These are phyloP conservation scores for Vanessa cardui DNA, from an alignment of 2,888 invertebrate species.

Conservation along the genomic window DNA sequence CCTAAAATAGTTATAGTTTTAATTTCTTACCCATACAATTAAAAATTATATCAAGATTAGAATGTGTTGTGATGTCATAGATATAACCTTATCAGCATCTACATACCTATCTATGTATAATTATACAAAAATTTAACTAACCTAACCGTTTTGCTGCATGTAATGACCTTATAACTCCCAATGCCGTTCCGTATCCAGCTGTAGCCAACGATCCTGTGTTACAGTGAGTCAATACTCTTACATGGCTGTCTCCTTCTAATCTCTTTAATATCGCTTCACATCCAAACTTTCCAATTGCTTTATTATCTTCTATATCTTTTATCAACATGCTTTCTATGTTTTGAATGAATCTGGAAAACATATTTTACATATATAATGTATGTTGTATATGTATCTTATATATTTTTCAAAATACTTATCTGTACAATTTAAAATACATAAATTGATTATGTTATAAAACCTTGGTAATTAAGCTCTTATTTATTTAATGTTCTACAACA, in stretches of 20 bases:
- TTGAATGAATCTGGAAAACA: slow-evolving; percentile 86
- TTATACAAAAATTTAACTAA: slow-evolving; percentile 56
- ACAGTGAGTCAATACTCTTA: slow-evolving; percentile 96
- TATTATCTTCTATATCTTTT: slow-evolving; percentile 94
- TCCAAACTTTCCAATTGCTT: slow-evolving; percentile 92
- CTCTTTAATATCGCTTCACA: slow-evolving; percentile 88
- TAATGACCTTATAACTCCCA: slow-evolving; percentile 96
- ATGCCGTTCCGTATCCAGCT: slow-evolving; percentile 97
- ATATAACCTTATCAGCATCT: too few species aligned
- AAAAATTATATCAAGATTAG: too few species aligned
- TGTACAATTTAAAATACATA: too few species aligned
- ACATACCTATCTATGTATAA: too few species aligned
- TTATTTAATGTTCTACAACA: too few species aligned
- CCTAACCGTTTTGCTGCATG: slow-evolving; percentile 87
- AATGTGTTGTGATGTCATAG: too few species aligned
- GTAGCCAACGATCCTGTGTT: slow-evolving; percentile 99
- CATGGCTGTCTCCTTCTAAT: slow-evolving; percentile 81
- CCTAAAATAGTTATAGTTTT: too few species aligned
- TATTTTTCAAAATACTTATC: neutral
- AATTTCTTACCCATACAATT: too few species aligned
- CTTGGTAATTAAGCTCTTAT: too few species aligned
- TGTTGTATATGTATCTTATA: too few species aligned
- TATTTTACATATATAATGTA: too few species aligned
- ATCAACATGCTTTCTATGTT: slow-evolving; percentile 91
- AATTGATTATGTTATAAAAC: too few species aligned